Evolutionary conservation across 2,888 invertebrate species (phyloP).

Genomic region (Oxystoma pomonae): DNA sequence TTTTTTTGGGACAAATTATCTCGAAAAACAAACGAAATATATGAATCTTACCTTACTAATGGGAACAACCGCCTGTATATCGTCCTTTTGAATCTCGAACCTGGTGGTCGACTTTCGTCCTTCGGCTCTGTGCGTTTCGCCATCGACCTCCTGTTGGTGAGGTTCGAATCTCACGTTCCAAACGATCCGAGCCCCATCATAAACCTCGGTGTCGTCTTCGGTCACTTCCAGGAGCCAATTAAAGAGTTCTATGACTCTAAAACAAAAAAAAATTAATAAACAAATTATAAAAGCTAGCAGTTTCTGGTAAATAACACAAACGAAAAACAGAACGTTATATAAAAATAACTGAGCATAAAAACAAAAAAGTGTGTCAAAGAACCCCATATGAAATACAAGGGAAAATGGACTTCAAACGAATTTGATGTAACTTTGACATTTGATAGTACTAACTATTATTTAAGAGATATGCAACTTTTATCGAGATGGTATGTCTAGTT

Average conservation of each 20-base stretch:
- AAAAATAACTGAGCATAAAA: too few species aligned
- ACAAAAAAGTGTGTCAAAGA: too few species aligned
- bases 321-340: too few species aligned
- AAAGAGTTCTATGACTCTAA: slow-evolving; percentile 74
- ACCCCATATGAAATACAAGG: too few species aligned
- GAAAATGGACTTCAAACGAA: too few species aligned
- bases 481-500: too few species aligned
- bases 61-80: slow-evolving; percentile 88
- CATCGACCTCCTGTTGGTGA: slow-evolving; percentile 51
- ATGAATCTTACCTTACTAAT: slow-evolving; percentile 77
- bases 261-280: slow-evolving; percentile 26
- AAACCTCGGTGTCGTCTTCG: slow-evolving; percentile 71
- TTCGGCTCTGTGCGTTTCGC: slow-evolving; percentile 41
- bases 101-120: slow-evolving; percentile 71
- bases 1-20: too few species aligned
- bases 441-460: too few species aligned
- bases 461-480: too few species aligned
- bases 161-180: slow-evolving; percentile 79
- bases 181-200: slow-evolving; percentile 79
- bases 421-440: too few species aligned
- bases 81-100: slow-evolving; percentile 88
- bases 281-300: too few species aligned
- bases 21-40: background rate
- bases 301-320: too few species aligned
- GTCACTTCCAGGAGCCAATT: slow-evolving; percentile 88